Conservation (phyloP, 2,888 invertebrate species). For the Entomobrya multifasciata region DNA sequence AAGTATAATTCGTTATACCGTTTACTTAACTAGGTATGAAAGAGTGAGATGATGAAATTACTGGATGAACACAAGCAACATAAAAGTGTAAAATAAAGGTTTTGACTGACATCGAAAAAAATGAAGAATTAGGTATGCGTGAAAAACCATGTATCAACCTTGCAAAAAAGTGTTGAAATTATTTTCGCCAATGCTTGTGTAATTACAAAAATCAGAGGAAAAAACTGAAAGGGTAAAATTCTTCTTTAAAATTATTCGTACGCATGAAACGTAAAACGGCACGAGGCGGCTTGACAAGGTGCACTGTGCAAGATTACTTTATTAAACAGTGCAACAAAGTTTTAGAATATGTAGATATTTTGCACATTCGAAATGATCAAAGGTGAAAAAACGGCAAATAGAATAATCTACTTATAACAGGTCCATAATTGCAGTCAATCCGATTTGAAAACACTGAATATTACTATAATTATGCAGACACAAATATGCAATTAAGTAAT, state of each 20-base stretch:
- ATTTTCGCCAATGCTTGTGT: too few relatives aligned
- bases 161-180: too few relatives aligned
- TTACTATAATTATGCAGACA: constrained; percentile 65
- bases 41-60: not conserved
- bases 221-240: too few relatives aligned
- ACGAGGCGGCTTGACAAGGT: not conserved
- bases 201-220: too few relatives aligned
- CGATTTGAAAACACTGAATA: constrained; percentile 54
- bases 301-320: not conserved
- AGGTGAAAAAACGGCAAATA: constrained; percentile 17
- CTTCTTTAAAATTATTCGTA: too few relatives aligned
- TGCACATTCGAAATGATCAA: not conserved
- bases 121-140: not conserved
- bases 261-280: not conserved
- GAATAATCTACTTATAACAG: constrained; percentile 45
- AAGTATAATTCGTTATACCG: not conserved
- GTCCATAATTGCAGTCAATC: constrained; percentile 55
- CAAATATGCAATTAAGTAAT: constrained; percentile 71
- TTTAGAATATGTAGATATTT: not conserved
- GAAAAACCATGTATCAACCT: too few relatives aligned
- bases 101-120: not conserved
- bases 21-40: not conserved
- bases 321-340: not conserved
- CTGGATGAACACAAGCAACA: not conserved
- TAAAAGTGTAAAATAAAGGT: not conserved